Base-by-base conservation (phyloP, 1,140 invertebrate genomes). In the Oncopeltus fasciatus region DNA sequence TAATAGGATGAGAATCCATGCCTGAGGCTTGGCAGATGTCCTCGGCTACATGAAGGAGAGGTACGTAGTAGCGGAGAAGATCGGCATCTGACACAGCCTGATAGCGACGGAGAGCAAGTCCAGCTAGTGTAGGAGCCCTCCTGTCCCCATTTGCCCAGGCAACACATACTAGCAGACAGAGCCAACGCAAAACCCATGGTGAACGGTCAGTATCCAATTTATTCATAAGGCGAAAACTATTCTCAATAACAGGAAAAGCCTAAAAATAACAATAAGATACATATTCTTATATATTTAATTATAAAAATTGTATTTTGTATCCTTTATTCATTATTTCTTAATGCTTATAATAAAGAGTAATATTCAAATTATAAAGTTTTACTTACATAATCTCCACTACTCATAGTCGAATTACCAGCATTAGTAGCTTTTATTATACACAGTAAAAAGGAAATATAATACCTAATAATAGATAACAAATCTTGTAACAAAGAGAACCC, bases 181-280 rank as follows among this genome's bases (percentile, higher is more conserved):
- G 70, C n/a, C 82, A 80, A 46, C 85, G 70, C 4, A 88, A 72
- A 9, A 86, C 81, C n/a, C 77, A 77, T 8, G 78, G 74, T 14
- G 85, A 84, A 62, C 81, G 76, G 69, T 86, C 82, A 62, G 83
- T 86, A 63, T 83, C 83, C 9, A 88, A 72, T 76, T 84, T 88
- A 73, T 86, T 87, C 61, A 87, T 74, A 66, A 89, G 72, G 66
- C 80, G 80, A 68, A 88, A 85, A 67, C 75, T 81, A 69, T 81
- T 84, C 72, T 88, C 85, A 49, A 89, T 73, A 26, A 84, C 68
- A 21, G 78, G 77, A 46, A 82, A 74, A 27, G 85, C 84, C 67
- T 69, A 57, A n/a, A n/a, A n/a, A n/a, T n/a, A n/a, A n/a, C n/a
- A n/a, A n/a, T n/a, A n/a, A n/a, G n/a, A n/a, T n/a, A n/a, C n/a